Percentiles rank a stretch among this genome's conserved stretches.
Evolutionary conservation across 1,140 invertebrate genomes (phyloP).

Genomic region (Drosophila ananassae): DNA sequence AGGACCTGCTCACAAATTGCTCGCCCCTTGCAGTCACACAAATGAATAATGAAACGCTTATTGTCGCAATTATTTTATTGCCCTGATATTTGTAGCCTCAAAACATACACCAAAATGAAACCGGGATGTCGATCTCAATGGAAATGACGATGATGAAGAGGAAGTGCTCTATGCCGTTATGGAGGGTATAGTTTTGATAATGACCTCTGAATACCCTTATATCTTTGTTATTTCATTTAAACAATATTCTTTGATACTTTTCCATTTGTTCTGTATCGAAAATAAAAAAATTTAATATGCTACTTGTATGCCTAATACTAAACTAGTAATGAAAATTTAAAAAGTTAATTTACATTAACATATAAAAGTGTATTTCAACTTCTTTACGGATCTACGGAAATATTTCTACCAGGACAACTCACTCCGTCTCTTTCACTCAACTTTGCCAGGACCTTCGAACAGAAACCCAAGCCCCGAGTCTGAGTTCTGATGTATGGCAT

Average conservation of each 20-base stretch:
- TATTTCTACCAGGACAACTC: constrained; percentile 61
- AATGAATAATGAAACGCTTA: constrained; percentile 82
- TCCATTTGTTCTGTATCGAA: too few species aligned
- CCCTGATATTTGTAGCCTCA: constrained; percentile 80
- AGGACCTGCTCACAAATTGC: constrained; percentile 75
- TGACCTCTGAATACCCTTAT: constrained; percentile 16
- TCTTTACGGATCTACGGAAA: not conserved
- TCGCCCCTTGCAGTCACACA: constrained; percentile 79
- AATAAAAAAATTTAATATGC: too few species aligned
- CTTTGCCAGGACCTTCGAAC: constrained; percentile 13
- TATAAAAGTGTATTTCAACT: constrained; percentile 10
- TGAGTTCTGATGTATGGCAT: constrained; percentile 44
- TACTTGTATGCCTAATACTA: too few species aligned
- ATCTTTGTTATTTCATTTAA: not conserved
- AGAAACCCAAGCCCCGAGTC: constrained; percentile 23
- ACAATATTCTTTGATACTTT: too few species aligned
- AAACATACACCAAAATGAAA: constrained; percentile 67
- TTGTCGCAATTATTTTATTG: constrained; percentile 82
- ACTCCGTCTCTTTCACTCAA: constrained; percentile 41
- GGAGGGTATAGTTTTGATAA: not conserved
- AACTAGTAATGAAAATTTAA: too few species aligned
- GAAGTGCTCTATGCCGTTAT: too few species aligned
- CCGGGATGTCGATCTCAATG: constrained; percentile 19
- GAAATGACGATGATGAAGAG: constrained; percentile 31
- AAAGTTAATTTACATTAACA: not conserved